Conservation (phyloP, 2,888 invertebrate genomes). For the Andrena minutula region DNA sequence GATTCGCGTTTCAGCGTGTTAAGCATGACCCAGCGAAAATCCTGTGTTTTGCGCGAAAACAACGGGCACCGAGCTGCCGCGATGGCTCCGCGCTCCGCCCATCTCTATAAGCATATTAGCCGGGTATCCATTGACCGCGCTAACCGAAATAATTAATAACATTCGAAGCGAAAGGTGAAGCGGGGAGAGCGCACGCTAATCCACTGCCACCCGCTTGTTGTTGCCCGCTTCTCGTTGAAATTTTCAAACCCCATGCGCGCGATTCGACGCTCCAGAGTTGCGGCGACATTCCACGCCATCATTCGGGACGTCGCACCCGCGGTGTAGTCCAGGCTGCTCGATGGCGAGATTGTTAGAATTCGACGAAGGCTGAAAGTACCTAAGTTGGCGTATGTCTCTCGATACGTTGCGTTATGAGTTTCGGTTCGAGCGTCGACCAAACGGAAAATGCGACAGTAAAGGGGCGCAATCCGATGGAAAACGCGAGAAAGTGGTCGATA, state of each 20-base stretch:
- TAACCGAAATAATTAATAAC: slow-evolving; percentile 54
- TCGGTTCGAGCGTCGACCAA: slow-evolving; percentile 3
- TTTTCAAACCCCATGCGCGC: slow-evolving; percentile 31
- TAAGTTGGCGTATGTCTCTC: neutral
- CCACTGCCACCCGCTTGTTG: neutral
- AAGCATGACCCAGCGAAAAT: slow-evolving; percentile 19
- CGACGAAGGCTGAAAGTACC: neutral
- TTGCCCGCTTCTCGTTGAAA: slow-evolving; percentile 21
- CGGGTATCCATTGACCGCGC: slow-evolving; percentile 31
- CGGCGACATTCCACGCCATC: neutral
- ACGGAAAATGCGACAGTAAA: slow-evolving; percentile 58
- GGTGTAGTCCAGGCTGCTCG: neutral
- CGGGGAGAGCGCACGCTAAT: slow-evolving; percentile 5
- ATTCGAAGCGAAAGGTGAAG: slow-evolving; percentile 42
- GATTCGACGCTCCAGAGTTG: slow-evolving; percentile 12
- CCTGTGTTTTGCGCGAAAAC: slow-evolving; percentile 20
- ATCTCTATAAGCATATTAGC: slow-evolving; percentile 27
- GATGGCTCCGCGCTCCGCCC: slow-evolving; percentile 2
- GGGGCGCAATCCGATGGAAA: slow-evolving; percentile 57
- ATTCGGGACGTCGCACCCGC: neutral
- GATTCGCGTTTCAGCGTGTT: slow-evolving; percentile 6
- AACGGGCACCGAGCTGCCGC: neutral
- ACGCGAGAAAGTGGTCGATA: slow-evolving; percentile 58
- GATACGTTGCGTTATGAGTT: slow-evolving; percentile 25
- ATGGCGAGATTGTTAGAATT: neutral